Base-by-base conservation (phyloP, 2,113 vertebrate species). In the Solenodon paradoxus region DNA sequence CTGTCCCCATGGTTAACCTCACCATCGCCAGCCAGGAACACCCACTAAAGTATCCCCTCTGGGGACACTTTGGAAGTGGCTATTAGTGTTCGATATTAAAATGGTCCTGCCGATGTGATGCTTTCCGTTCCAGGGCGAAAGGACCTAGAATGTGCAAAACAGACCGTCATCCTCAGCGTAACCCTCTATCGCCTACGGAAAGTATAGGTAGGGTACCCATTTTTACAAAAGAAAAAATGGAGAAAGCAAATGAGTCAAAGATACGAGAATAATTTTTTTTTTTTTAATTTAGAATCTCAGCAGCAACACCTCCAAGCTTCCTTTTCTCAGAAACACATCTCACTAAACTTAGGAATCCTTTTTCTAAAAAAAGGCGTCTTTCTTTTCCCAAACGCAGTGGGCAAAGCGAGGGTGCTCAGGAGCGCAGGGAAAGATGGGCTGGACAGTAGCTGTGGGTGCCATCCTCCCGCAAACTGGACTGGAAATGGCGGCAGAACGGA, bases 241-340 rank as follows among this genome's bases (percentile, higher is more conserved):
- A 32, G 66, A 87, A 61, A 55, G 19, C 30, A 53, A 71, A 42
- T 15, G 26, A 61, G 22, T 26, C 68, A 61, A 55, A 71, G 61
- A 96, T 81, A 3, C 30, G 51, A 35, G 51, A 63, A 81, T 68
- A 59, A 88, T n/a, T n/a, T n/a, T n/a, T n/a, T n/a, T n/a, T n/a
- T n/a, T n/a, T n/a, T n/a, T 80, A 88, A 51, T 71, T n/a, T 17
- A 30, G 49, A 19, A 75, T 19, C 71, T 72, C 35, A 92, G 59
- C 15, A 75, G 45, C 45, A 35, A 61, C 8, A 38, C 63, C 72
- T 71, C 2, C 2, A 95, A 81, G 61, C 61, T 32, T 85, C 35
- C 38, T 30, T 55, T 78, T 66, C 88, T 85, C 64, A 71, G 86
- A 91, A 91, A 66, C 85, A n/a, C 10, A 24, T 94, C 87, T 94